A percentile compares a stretch with the other conserved stretches of the same genome.
Evolutionary conservation across 2,888 invertebrate species (phyloP).

Genomic region (Lasioglossum zephyrum): DNA sequence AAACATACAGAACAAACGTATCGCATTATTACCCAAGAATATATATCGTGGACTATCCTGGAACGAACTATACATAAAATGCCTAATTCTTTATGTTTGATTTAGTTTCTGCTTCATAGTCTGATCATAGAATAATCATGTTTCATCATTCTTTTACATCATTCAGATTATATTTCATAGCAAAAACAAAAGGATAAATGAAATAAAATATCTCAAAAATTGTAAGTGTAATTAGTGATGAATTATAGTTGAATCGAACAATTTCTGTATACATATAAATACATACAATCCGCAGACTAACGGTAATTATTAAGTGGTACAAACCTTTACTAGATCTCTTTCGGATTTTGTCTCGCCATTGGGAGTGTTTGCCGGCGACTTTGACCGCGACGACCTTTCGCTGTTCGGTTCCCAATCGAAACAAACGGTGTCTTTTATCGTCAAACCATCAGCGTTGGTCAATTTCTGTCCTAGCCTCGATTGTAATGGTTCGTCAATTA

Average conservation of each 20-base stretch:
- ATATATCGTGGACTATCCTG: not conserved
- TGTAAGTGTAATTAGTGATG: too few relatives aligned
- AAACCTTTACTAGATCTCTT: constrained; percentile 75
- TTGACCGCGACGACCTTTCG: constrained; percentile 64
- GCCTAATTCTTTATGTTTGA: too few relatives aligned
- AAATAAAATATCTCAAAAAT: too few relatives aligned
- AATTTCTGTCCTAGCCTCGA: constrained; percentile 70
- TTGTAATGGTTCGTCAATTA: constrained; percentile 69
- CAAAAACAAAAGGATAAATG: too few relatives aligned
- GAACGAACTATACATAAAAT: not conserved
- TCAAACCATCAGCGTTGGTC: constrained; percentile 65
- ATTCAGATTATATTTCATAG: too few relatives aligned
- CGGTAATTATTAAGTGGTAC: not conserved
- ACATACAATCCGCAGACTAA: not conserved
- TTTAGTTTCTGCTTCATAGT: too few relatives aligned
- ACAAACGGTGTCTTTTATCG: constrained; percentile 66
- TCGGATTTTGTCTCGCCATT: constrained; percentile 62
- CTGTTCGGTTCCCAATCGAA: constrained; percentile 75
- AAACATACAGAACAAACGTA: not conserved
- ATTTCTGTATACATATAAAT: not conserved
- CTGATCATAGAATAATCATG: too few relatives aligned
- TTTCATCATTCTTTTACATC: too few relatives aligned
- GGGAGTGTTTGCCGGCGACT: constrained; percentile 43
- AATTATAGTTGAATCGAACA: too few relatives aligned
- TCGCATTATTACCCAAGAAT: not conserved